Conservation (phyloP, 2,113 vertebrate species). For the Narcine bancroftii region DNA sequence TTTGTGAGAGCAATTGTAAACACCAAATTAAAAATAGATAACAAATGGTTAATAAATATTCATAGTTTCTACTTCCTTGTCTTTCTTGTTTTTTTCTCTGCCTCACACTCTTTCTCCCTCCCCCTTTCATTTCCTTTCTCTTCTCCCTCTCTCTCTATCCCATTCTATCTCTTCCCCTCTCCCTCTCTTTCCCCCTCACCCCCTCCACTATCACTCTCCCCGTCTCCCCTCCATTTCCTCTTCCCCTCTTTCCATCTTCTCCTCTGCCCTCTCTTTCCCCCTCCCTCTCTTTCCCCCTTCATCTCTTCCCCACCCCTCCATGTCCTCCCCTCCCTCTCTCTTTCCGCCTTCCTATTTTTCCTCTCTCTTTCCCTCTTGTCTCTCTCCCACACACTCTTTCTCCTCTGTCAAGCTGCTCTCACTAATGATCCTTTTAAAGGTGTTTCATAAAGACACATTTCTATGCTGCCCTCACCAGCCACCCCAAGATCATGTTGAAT, state of each 20-base stretch:
- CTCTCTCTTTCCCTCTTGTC: neutral
- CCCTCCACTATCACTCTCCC: slow-evolving; percentile 37
- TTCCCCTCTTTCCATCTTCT: slow-evolving; percentile 28
- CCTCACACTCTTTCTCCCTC: no score
- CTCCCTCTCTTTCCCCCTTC: slow-evolving; percentile 32
- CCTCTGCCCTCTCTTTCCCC: neutral
- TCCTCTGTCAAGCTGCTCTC: neutral
- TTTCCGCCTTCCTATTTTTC: neutral
- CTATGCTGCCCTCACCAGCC: neutral
- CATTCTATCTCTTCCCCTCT: slow-evolving; percentile 44
- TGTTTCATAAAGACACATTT: neutral
- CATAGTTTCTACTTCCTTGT: no score
- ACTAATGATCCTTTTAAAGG: neutral
- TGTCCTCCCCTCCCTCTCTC: slow-evolving; percentile 44
- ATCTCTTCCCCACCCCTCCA: slow-evolving; percentile 40
- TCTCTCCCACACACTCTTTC: neutral
- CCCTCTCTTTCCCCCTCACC: slow-evolving; percentile 50
- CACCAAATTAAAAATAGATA: no score
- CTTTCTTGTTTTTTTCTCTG: no score
- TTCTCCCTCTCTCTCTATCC: slow-evolving; percentile 29
- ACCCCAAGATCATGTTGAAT: neutral
- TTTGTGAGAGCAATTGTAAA: no score
- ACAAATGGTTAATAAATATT: no score
- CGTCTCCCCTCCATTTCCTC: slow-evolving; percentile 28
- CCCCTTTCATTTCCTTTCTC: no score